Evolutionary conservation across 2,113 vertebrate species (phyloP).

Genomic region (Pongo pygmaeus): DNA sequence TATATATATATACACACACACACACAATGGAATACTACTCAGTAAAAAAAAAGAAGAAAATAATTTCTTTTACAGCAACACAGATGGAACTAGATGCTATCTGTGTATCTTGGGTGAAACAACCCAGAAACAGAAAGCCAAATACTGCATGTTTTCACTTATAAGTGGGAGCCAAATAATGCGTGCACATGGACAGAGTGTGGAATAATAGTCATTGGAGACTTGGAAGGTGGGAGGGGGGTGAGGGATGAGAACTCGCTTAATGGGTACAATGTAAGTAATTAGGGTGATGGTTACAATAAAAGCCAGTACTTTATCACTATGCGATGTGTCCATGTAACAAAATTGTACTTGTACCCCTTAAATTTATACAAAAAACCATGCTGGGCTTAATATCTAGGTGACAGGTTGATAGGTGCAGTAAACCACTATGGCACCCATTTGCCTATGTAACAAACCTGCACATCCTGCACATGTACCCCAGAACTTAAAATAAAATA

Average conservation of each 20-base stretch:
- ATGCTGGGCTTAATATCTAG: too few species aligned
- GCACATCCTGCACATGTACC: too few species aligned
- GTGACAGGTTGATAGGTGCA: too few species aligned
- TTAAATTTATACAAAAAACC: not conserved
- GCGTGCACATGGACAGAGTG: too few species aligned
- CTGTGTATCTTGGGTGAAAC: not conserved
- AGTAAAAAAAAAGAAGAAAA: not conserved
- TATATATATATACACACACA: not conserved
- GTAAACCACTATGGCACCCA: too few species aligned
- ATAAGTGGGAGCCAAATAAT: not conserved
- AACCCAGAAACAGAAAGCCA: not conserved
- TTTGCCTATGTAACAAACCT: too few species aligned
- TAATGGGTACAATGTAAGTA: not conserved
- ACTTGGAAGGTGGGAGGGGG: not conserved
- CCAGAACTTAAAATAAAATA: too few species aligned
- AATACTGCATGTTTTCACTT: not conserved
- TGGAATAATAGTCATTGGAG: not conserved
- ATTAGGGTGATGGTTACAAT: not conserved
- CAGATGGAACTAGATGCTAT: not conserved
- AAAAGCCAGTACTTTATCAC: not conserved
- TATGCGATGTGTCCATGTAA: not conserved
- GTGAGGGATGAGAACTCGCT: not conserved
- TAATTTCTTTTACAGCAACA: not conserved
- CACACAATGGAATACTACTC: not conserved
- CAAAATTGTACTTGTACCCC: not conserved